phyloP scores from a whole-genome alignment of 2,113 vertebrate species.

The Meles meles region DNA sequence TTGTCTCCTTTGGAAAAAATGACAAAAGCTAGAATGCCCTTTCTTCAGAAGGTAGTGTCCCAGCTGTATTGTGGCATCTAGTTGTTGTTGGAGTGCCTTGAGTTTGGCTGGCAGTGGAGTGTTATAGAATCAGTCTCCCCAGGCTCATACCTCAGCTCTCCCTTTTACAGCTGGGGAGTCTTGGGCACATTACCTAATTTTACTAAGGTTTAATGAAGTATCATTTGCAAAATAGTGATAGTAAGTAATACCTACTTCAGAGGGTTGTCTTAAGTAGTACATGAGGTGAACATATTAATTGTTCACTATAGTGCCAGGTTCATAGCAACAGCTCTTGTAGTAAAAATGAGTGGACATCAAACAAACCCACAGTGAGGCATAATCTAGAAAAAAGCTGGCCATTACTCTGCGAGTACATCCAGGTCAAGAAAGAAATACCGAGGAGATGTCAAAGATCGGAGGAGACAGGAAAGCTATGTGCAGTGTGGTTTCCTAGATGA shows the following conservation, averaged over 20 bases:
- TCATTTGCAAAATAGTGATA: conserved; percentile 15
- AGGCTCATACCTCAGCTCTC: not conserved
- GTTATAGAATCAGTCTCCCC: not conserved
- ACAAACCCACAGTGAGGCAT: not conserved
- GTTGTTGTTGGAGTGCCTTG: not conserved
- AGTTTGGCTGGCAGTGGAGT: not conserved
- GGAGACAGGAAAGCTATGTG: not conserved
- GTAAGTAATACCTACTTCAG: not conserved
- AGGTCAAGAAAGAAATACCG: not conserved
- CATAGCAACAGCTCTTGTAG: conserved; percentile 8
- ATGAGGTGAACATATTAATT: not conserved
- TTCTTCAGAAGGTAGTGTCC: not conserved
- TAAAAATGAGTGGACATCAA: conserved; percentile 29
- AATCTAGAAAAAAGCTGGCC: not conserved
- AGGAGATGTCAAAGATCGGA: not conserved
- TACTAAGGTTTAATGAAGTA: conserved; percentile 34
- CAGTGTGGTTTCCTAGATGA: not conserved
- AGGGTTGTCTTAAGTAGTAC: conserved; percentile 30
- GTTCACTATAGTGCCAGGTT: not conserved
- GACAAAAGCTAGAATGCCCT: not conserved
- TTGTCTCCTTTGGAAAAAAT: conserved; percentile 33
- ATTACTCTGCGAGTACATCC: not conserved
- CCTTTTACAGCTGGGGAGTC: not conserved
- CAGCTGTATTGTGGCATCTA: not conserved
- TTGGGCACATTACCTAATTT: conserved; percentile 25